Evolutionary conservation across 2,113 vertebrate genomes (phyloP), one percentile per base, ranked within the genome.

Genomic region (Cryptotis parvus): DNA sequence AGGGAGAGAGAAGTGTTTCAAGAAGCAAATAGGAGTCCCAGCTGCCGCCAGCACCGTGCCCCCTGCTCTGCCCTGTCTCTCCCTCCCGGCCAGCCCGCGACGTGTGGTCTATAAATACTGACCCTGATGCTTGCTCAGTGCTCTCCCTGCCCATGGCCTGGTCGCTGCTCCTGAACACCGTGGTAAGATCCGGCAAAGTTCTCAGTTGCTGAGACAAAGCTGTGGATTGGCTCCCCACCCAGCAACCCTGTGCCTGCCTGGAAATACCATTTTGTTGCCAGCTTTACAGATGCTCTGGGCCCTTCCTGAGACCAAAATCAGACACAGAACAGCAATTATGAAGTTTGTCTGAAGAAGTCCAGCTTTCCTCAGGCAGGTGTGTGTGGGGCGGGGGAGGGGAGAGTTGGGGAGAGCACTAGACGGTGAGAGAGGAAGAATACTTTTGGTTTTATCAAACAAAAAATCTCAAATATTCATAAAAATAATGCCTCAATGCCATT

Each of bases 201-300:
- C 97, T 97, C 98, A 98, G 98, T 97, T 98, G 98, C 98, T 98
- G 97, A 97, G 96, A 98, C 97, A 97, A 97, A 98, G 97, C 96
- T 94, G 86, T 63, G 95, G 95, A 94, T 90, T 88, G 94, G 96
- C 97, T 98, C 96, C 52, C 91, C 91, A 95, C 91, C 89, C 97
- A 66, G 95, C 95, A 97, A 95, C 93, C 94, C 96, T 96, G 95
- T 31, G 90, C 95, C 96, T 97, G 97, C 96, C 97, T 98, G 97
- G 96, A 98, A 98, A 98, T 96, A 97, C 92, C 84, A 49, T 91
- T 92, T 95, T 91, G 89, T 96, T 98, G 97, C 97, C 98, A 98
- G 97, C 91, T 96, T 96, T 96, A 97, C 97, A 97, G 97, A 98
- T 97, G 97, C 97, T 95, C 76, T 0, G 0, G 92, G 92, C 94